These are phyloP conservation scores for Cyprinodon variegatus DNA, from an alignment of 2,113 vertebrate genomes.

Conservation along the genomic window DNA sequence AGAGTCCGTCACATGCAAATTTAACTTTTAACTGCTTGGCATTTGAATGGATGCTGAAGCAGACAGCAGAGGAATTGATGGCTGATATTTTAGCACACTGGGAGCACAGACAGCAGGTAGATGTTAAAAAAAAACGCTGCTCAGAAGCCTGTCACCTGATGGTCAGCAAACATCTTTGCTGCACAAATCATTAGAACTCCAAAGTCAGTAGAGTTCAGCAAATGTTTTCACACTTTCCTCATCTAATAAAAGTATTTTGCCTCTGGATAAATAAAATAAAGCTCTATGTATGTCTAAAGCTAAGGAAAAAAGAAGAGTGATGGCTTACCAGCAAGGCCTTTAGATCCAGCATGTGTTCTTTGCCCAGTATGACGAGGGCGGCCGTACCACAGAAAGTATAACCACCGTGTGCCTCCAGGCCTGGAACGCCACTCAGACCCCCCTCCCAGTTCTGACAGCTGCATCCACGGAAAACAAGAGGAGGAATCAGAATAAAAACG, in stretches of 20 bases:
- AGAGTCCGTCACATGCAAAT: constrained; percentile 28
- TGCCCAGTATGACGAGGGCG: constrained; percentile 90
- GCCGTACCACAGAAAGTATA: constrained; percentile 96
- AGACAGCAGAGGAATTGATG: neutral
- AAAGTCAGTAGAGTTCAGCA: too few species aligned
- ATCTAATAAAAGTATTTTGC: neutral
- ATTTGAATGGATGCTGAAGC: constrained; percentile 12
- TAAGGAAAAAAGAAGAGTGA: neutral
- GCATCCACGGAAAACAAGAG: neutral
- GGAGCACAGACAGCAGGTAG: neutral
- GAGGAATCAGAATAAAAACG: neutral
- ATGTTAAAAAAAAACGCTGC: neutral
- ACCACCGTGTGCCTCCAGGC: constrained; percentile 94
- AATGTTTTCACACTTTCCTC: neutral
- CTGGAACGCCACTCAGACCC: constrained; percentile 91
- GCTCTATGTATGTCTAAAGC: neutral
- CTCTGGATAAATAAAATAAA: too few species aligned
- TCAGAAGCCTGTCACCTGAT: neutral
- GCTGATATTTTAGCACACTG: neutral
- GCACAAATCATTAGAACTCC: too few species aligned
- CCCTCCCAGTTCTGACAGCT: constrained; percentile 99
- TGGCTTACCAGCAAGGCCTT: constrained; percentile 89
- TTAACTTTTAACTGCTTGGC: neutral
- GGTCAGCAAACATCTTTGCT: constrained; percentile 15
- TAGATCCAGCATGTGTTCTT: constrained; percentile 90